These are phyloP conservation scores for Pantherophis guttatus DNA, from an alignment of 2,113 vertebrate species.

Conservation along the genomic window DNA sequence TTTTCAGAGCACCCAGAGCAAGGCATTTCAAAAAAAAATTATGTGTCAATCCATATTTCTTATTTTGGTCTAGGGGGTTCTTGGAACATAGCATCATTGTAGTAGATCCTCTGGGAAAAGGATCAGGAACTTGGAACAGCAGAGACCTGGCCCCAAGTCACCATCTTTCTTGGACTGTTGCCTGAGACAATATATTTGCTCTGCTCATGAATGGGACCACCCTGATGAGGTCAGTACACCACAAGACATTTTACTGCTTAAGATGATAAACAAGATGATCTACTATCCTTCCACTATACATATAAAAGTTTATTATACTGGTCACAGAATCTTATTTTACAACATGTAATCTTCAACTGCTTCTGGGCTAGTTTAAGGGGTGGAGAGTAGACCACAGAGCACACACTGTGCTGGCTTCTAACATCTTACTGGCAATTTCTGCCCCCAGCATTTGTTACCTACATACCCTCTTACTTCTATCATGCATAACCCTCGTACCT, in stretches of 20 bases:
- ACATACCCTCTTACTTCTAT: background rate
- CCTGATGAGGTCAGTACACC: background rate
- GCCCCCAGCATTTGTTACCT: background rate
- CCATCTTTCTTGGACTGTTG: background rate
- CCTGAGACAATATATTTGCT: background rate
- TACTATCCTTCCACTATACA: background rate
- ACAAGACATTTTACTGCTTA: background rate
- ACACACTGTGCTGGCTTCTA: background rate
- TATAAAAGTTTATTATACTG: background rate
- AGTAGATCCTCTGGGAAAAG: background rate
- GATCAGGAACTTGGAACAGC: background rate
- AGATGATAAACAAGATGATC: background rate
- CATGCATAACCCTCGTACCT: background rate
- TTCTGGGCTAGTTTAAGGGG: background rate
- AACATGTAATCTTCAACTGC: background rate
- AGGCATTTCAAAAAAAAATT: background rate
- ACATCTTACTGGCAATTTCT: background rate
- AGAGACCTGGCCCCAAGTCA: background rate
- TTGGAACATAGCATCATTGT: background rate
- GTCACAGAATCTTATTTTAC: background rate
- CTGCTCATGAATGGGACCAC: background rate
- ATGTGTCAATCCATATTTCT: background rate
- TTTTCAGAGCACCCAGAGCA: background rate
- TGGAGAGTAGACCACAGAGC: background rate
- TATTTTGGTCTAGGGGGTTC: background rate